Evolutionary conservation across 2,113 vertebrate genomes (phyloP).

Genomic region (Poicephalus gulielmi): DNA sequence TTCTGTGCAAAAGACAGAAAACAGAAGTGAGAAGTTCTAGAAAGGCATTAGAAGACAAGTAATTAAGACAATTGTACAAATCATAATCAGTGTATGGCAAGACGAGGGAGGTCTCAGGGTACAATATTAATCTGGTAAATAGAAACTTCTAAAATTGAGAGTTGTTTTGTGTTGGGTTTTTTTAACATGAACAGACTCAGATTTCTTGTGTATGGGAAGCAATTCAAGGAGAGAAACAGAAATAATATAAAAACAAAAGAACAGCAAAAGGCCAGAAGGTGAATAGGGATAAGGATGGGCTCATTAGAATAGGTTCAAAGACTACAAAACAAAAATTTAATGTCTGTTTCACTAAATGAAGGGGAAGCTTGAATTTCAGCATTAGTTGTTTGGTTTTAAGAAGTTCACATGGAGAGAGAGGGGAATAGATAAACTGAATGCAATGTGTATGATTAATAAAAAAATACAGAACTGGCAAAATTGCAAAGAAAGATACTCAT

Average conservation of each 20-base stretch:
- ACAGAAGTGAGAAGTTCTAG: conserved; percentile 31
- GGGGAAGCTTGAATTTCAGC: neutral
- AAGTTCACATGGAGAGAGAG: neutral
- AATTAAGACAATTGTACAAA: neutral
- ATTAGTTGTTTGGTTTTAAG: neutral
- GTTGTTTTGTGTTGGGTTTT: neutral
- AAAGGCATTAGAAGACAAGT: neutral
- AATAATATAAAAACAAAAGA: neutral
- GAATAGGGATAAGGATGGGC: neutral
- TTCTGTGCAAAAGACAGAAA: conserved; percentile 25
- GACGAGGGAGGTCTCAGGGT: neutral
- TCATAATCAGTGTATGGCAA: neutral
- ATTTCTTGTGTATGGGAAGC: neutral
- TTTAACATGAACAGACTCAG: neutral
- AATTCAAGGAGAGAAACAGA: neutral
- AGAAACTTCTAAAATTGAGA: neutral
- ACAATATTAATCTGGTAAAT: neutral
- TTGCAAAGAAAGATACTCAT: neutral
- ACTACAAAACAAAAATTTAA: neutral
- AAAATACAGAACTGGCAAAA: neutral
- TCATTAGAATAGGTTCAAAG: neutral
- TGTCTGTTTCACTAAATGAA: neutral
- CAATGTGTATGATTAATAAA: neutral
- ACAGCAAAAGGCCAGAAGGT: neutral
- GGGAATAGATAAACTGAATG: neutral